A percentile compares a stretch with the other conserved stretches of the same genome.
Evolutionary conservation across 2,113 vertebrate species (phyloP).

Genomic region (Oncorhynchus masou): DNA sequence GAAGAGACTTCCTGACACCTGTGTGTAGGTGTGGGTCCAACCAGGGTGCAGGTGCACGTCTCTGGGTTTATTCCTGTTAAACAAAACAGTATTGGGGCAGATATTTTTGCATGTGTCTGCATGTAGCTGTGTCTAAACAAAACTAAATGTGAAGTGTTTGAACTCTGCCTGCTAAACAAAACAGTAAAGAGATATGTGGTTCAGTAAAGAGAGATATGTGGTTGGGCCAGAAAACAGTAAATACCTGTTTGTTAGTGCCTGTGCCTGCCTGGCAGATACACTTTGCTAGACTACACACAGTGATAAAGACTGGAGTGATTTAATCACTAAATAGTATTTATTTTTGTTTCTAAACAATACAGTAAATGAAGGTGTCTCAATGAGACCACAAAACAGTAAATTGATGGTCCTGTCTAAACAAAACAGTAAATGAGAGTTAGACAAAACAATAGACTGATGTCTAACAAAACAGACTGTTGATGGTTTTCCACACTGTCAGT

Average conservation of each 20-base stretch:
- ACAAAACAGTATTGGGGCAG: constrained; percentile 73
- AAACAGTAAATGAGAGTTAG: no score
- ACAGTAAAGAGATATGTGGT: neutral
- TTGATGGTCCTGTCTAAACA: no score
- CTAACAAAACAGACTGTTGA: no score
- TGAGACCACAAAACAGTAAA: no score
- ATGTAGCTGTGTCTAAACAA: constrained; percentile 53
- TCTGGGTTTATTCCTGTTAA: constrained; percentile 75
- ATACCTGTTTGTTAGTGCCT: neutral
- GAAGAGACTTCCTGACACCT: constrained; percentile 86
- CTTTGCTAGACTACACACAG: constrained; percentile 51
- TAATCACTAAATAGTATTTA: neutral
- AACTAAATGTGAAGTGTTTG: neutral
- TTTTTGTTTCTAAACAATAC: constrained; percentile 8
- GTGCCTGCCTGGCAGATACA: constrained; percentile 38
- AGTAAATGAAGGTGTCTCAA: no score
- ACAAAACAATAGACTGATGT: no score
- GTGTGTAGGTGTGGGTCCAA: constrained; percentile 81
- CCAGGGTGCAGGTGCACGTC: constrained; percentile 77
- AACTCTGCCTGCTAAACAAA: neutral
- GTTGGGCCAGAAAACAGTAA: neutral
- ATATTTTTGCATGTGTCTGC: constrained; percentile 79
- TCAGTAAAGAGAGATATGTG: neutral
- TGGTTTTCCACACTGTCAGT: no score
- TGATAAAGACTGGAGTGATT: neutral